These are phyloP conservation scores for Gibbula magus DNA, from an alignment of 2,888 invertebrate genomes.

Conservation along the genomic window DNA sequence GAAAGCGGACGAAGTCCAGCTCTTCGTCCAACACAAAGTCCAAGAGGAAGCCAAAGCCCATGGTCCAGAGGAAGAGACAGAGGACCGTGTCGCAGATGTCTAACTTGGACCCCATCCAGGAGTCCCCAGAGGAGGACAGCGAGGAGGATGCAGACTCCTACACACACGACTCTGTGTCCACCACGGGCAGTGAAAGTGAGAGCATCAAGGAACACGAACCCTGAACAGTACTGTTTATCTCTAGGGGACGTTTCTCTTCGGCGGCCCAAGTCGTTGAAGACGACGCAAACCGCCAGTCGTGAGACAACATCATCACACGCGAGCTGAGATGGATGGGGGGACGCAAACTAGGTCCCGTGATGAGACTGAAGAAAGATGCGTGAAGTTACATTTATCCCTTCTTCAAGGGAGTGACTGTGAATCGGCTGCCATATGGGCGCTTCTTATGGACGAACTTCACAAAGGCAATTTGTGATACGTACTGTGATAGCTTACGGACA, in stretches of 20 bases:
- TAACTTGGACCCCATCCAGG: slow-evolving; percentile 69
- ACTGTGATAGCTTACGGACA: too few species aligned
- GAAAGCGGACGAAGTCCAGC: slow-evolving; percentile 49
- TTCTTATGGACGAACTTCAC: too few species aligned
- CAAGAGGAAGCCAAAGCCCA: slow-evolving; percentile 62
- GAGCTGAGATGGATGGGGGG: background rate
- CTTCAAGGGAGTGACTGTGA: background rate
- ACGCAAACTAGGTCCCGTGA: background rate
- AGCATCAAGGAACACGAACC: slow-evolving; percentile 44
- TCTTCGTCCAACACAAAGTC: slow-evolving; percentile 48
- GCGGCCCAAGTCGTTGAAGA: background rate
- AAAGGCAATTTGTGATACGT: too few species aligned
- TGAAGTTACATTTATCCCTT: background rate
- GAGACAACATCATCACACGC: background rate
- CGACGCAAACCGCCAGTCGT: background rate
- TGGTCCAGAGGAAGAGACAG: slow-evolving; percentile 65
- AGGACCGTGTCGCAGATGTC: slow-evolving; percentile 69
- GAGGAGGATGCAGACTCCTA: slow-evolving; percentile 61
- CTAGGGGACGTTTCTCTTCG: background rate
- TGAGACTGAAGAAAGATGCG: background rate
- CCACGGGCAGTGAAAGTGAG: slow-evolving; percentile 44
- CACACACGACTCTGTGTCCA: slow-evolving; percentile 55
- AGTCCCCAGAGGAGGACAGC: slow-evolving; percentile 68
- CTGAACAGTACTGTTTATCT: background rate
- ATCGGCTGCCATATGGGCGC: background rate